Evolutionary conservation across 1,140 invertebrate genomes (phyloP), one percentile per base, ranked within the genome.

Genomic region (Drosophila ananassae): DNA sequence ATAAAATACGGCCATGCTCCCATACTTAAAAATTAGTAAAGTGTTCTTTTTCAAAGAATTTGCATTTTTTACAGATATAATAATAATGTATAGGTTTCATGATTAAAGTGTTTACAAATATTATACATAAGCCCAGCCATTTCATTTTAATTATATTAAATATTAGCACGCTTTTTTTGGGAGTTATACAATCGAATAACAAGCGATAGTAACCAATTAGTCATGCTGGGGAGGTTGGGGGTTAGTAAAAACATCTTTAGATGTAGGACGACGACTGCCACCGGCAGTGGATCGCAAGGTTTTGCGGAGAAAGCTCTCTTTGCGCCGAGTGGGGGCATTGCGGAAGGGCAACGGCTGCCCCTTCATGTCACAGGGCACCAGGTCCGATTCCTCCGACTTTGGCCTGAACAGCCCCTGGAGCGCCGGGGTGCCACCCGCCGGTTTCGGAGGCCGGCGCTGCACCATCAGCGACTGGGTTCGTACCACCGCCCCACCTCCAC

Each of bases 301-400:
- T 73, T 91, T 92, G 50, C 80, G 90, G 50, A 92, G 69, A 76
- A 92, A 92, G 73, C 91, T 92, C 71, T 92, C 84, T 68, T 92
- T 92, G 57, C 85, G 90, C 0, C 72, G 66, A 41, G 79, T 52
- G 57, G 76, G 53, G 52, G 63, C 30, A 56, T 62, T 56, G 51
- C 67, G 67, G 30, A 48, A 34, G 1, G 60, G 68, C 21, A 52
- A 44, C 13, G 56, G 53, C 5, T 64, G 63, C 2, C 30, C 66
- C 22, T 57, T 30, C 30, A 53, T 44, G 2, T 69, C 63, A n/a
- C 57, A 77, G 37, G 69, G 62, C 50, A 48, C 17, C 55, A 73
- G 41, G 28, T 73, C 72, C 34, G 75, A 68, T 39, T 74, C 72
- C 44, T 53, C 25, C 3, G 13, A 62, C 24, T 54, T 10, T 4